phyloP scores from a whole-genome alignment of 2,888 invertebrate genomes.

The Anticlea derivata region DNA sequence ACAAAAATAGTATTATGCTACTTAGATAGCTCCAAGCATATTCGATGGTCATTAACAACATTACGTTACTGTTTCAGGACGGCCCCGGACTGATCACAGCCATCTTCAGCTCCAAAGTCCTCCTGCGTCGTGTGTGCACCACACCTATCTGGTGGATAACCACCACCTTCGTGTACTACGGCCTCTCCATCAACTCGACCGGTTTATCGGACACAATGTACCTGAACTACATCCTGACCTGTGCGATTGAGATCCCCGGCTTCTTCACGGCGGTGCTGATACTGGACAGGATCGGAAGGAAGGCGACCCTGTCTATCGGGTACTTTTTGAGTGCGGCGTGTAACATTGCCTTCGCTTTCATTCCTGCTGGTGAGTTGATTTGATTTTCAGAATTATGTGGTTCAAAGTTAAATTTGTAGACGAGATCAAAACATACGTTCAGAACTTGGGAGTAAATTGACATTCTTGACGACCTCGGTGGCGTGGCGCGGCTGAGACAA shows the following conservation, averaged over 20 bases:
- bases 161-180: slow-evolving; percentile 91
- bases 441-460: no score
- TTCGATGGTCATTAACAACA: no score
- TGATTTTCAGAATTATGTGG: no score
- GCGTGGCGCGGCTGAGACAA: no score
- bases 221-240: slow-evolving; percentile 87
- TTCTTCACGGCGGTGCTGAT: slow-evolving; percentile 85
- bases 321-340: slow-evolving; percentile 84
- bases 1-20: no score
- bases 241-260: slow-evolving; percentile 88
- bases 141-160: slow-evolving; percentile 92
- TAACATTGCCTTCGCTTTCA: slow-evolving; percentile 66
- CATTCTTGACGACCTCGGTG: no score
- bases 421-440: no score
- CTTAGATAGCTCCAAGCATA: no score
- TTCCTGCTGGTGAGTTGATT: slow-evolving; percentile 78
- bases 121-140: slow-evolving; percentile 83
- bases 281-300: slow-evolving; percentile 86
- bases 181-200: slow-evolving; percentile 90
- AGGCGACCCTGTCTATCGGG: slow-evolving; percentile 82
- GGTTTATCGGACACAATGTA: slow-evolving; percentile 89
- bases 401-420: no score
- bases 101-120: slow-evolving; percentile 74
- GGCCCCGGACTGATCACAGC: slow-evolving; percentile 48
- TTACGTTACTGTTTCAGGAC: slow-evolving; percentile 27